Evolutionary conservation across 2,797 vertebrate genomes (phyloP), one percentile per base, ranked within the genome.

Genomic region (Pipistrellus pipistrellus): DNA sequence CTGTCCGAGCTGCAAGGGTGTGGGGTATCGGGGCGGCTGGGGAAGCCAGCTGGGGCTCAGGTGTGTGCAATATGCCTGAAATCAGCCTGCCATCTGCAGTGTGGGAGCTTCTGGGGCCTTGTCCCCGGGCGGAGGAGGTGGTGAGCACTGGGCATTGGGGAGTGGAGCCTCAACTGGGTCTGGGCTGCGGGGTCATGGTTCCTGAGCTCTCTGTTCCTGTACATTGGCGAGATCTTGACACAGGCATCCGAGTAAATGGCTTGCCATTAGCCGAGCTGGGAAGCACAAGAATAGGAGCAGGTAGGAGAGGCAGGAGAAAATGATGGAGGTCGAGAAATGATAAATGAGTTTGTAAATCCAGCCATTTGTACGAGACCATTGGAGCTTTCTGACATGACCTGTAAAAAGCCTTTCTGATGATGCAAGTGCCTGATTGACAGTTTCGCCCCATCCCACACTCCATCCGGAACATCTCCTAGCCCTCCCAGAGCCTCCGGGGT

Each of bases 381-480:
- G n/a, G 46, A 15, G 41, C 78, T 32, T 68, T 84, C 73, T 68
- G 68, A 53, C 25, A 0, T 4, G 53, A 69, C 25, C 69, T 86
- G 69, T 81, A 55, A 64, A 94, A 87, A 73, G 8, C 11, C n/a
- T 27, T 88, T 84, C n/a, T 69, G 62, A 30, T n/a, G 55, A 89
- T 57, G 25, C 11, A 83, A 82, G 55, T 21, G 21, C 7, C 5
- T 18, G 71, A 4, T 4, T 85, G 86, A 55, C 32, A 85, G 82
- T 90, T 78, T 93, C 17, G 25, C 6, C 23, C 38, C 21, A 14
- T 75, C 55, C 41, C 64, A 81, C 30, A n/a, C 21, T 18, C 51
- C 23, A 66, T 68, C 69, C 46, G 9, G 73, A 64, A 55, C 57
- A n/a, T 91, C 17, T 0, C 55, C 27, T 21, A 69, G 53, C 62